Evolutionary conservation across 1,140 invertebrate species (phyloP).

Genomic region (Mesaphorura yosii): DNA sequence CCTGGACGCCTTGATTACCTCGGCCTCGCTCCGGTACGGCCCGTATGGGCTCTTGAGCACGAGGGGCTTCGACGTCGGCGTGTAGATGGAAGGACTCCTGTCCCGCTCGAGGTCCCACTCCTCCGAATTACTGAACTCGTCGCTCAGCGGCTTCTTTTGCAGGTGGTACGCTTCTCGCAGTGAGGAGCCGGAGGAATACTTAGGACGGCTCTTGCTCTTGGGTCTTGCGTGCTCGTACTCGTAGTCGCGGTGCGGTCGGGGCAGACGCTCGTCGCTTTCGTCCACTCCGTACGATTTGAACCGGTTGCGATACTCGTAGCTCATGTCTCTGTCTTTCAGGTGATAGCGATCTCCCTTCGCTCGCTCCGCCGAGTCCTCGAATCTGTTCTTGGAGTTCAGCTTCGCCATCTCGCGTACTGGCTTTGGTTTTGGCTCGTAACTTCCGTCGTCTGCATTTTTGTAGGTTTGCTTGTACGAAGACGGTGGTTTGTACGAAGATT

Average conservation of each 20-base stretch:
- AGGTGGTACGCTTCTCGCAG: too few relatives aligned
- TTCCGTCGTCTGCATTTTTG: not conserved
- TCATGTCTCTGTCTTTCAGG: slow-evolving; percentile 6
- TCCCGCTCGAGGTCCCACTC: too few relatives aligned
- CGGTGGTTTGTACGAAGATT: slow-evolving; percentile 2
- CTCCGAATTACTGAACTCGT: too few relatives aligned
- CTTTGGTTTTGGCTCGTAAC: slow-evolving; percentile 25
- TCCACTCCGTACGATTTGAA: not conserved
- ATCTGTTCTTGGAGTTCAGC: not conserved
- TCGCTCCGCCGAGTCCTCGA: not conserved
- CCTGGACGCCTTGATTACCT: not conserved
- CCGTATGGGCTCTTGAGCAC: slow-evolving; percentile 22
- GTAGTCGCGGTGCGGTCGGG: too few relatives aligned
- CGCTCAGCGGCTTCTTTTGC: too few relatives aligned
- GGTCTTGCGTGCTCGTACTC: too few relatives aligned
- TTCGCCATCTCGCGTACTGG: slow-evolving; percentile 28
- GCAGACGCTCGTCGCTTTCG: too few relatives aligned
- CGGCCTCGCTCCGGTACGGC: slow-evolving; percentile 3
- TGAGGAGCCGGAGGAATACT: too few relatives aligned
- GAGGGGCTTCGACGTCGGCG: slow-evolving; percentile 9
- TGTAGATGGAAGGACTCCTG: not conserved
- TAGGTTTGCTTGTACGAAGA: too few relatives aligned
- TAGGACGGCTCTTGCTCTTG: too few relatives aligned
- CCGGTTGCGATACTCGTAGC: not conserved
- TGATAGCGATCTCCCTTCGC: not conserved